Evolutionary conservation across 2,113 vertebrate genomes (phyloP).

Genomic region (Dicerorhinus sumatrensis): DNA sequence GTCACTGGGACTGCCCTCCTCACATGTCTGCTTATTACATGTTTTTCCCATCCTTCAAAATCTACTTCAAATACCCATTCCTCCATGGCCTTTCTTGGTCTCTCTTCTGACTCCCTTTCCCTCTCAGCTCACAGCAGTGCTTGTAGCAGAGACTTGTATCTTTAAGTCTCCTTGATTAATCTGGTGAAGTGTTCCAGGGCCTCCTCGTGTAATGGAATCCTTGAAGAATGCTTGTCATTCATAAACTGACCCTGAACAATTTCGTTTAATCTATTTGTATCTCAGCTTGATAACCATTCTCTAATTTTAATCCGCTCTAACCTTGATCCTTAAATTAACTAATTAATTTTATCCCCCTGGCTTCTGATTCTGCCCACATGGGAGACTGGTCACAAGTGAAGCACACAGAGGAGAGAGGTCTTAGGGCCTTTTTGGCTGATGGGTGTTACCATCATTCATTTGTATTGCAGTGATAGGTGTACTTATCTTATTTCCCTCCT

Average conservation of each 20-base stretch:
- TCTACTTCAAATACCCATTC: background rate
- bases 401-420: background rate
- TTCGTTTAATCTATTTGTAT: background rate
- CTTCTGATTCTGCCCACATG: background rate
- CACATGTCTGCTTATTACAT: background rate
- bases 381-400: background rate
- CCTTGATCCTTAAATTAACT: background rate
- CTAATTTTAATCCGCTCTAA: conserved; percentile 20
- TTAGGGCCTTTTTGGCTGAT: background rate
- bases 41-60: background rate
- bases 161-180: background rate
- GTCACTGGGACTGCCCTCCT: background rate
- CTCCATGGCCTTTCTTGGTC: background rate
- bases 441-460: background rate
- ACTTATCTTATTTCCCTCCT: background rate
- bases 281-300: conserved; percentile 4
- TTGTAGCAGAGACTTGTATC: background rate
- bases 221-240: background rate
- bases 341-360: background rate
- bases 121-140: background rate
- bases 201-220: background rate
- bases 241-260: background rate
- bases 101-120: background rate
- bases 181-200: no score
- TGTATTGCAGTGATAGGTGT: background rate